Conservation (phyloP, 2,888 invertebrate genomes). For the Dermolepida albohirtum region DNA sequence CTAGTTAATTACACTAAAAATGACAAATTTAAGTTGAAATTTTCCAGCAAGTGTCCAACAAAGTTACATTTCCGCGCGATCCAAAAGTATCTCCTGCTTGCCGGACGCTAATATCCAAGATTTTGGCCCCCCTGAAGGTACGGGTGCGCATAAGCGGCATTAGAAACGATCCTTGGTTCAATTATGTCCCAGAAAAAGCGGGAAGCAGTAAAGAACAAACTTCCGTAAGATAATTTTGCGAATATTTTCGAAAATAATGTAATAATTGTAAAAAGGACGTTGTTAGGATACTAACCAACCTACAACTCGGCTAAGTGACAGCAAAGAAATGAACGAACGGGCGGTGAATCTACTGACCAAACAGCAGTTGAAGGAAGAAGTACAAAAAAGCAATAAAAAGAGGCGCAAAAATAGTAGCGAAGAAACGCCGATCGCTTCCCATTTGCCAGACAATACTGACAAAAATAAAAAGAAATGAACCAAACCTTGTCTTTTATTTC, state of each 20-base stretch:
- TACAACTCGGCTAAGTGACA: slow-evolving; percentile 30
- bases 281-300: slow-evolving; percentile 44
- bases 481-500: no score
- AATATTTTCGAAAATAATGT: slow-evolving; percentile 41
- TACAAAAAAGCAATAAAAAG: slow-evolving; percentile 45
- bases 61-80: slow-evolving; percentile 75
- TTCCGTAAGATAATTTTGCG: slow-evolving; percentile 45
- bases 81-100: slow-evolving; percentile 75
- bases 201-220: slow-evolving; percentile 52
- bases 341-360: slow-evolving; percentile 50
- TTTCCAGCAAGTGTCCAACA: slow-evolving; percentile 78
- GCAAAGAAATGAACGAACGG: slow-evolving; percentile 40
- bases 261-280: slow-evolving; percentile 46
- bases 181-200: slow-evolving; percentile 50
- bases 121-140: slow-evolving; percentile 76
- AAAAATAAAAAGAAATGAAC: slow-evolving; percentile 42
- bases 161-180: slow-evolving; percentile 76
- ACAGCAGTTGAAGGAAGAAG: slow-evolving; percentile 50
- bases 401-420: slow-evolving; percentile 49
- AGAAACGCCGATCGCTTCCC: slow-evolving; percentile 46
- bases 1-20: no score
- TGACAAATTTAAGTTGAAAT: slow-evolving; percentile 32
- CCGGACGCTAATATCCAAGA: slow-evolving; percentile 76
- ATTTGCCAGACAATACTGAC: slow-evolving; percentile 41
- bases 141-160: slow-evolving; percentile 76